These are phyloP conservation scores for Andrena hattorfiana DNA, from an alignment of 2,888 invertebrate species.

Conservation along the genomic window DNA sequence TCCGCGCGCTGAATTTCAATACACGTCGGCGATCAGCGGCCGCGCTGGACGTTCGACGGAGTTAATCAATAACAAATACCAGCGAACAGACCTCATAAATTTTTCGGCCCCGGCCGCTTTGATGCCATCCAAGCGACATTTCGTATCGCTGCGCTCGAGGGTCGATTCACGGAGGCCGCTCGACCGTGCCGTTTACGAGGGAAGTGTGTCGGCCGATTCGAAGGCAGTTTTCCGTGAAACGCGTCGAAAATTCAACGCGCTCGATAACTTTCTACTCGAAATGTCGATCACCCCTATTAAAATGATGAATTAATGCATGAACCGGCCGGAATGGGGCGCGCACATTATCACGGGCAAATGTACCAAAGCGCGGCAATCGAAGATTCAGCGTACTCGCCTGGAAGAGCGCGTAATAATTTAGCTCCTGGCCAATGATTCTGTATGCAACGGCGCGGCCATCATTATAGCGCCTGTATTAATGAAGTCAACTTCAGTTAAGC, in stretches of 20 bases:
- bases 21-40: conserved; percentile 6
- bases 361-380: neutral
- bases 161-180: conserved; percentile 15
- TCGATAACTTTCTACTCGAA: conserved; percentile 41
- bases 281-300: conserved; percentile 32
- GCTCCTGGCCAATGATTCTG: neutral
- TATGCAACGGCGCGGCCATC: neutral
- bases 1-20: conserved; percentile 16
- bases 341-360: conserved; percentile 17
- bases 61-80: conserved; percentile 55
- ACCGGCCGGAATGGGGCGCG: neutral
- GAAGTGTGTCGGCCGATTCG: conserved; percentile 10
- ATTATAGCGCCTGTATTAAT: neutral
- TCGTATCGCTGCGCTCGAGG: conserved; percentile 30
- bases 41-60: neutral
- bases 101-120: conserved; percentile 51
- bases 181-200: conserved; percentile 33
- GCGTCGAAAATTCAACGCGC: conserved; percentile 35
- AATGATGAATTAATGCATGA: conserved; percentile 48
- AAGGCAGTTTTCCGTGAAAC: conserved; percentile 33
- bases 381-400: neutral
- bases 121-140: conserved; percentile 45
- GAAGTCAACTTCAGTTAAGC: too few species aligned
- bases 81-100: conserved; percentile 41
- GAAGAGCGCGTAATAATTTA: conserved; percentile 4